A percentile compares a stretch with the other conserved stretches of the same genome.
Conservation (phyloP, 1,140 invertebrate species). For the Drosophila pseudoananassae region DNA sequence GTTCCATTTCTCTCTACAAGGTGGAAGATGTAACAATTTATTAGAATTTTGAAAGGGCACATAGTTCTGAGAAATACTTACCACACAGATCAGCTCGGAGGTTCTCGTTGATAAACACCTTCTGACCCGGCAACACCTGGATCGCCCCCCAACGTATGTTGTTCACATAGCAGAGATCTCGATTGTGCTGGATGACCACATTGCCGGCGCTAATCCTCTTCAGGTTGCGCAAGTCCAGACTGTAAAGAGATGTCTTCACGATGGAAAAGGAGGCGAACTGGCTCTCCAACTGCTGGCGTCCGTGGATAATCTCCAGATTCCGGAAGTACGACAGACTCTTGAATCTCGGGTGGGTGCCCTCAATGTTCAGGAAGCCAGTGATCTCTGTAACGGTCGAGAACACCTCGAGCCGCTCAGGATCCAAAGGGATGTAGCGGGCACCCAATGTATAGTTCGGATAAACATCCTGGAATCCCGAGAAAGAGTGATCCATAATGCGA, state of each 20-base stretch:
- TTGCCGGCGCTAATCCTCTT: slow-evolving; percentile 94
- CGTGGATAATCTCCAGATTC: slow-evolving; percentile 96
- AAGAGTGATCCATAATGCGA: slow-evolving; percentile 94
- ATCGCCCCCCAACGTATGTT: slow-evolving; percentile 94
- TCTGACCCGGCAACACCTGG: slow-evolving; percentile 89
- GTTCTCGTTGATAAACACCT: slow-evolving; percentile 90
- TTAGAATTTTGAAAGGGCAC: not conserved
- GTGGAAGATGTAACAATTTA: slow-evolving; percentile 31
- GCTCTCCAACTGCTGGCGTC: slow-evolving; percentile 91
- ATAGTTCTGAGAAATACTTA: slow-evolving; percentile 85
- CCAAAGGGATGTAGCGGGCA: slow-evolving; percentile 90
- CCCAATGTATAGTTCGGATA: slow-evolving; percentile 93
- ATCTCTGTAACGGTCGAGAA: slow-evolving; percentile 97
- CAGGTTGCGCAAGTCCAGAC: slow-evolving; percentile 93
- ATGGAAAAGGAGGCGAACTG: slow-evolving; percentile 95
- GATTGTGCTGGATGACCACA: slow-evolving; percentile 95
- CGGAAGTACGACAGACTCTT: slow-evolving; percentile 96
- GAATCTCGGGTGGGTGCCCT: slow-evolving; percentile 93
- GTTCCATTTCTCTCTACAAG: slow-evolving; percentile 88
- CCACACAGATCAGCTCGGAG: slow-evolving; percentile 89
- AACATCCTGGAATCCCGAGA: slow-evolving; percentile 94
- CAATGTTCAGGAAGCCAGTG: slow-evolving; percentile 96
- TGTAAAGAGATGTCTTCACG: slow-evolving; percentile 94
- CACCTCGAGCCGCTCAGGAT: slow-evolving; percentile 93
- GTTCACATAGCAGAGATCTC: slow-evolving; percentile 94